These are phyloP conservation scores for Montifringilla adamsi DNA, from an alignment of 2,113 vertebrate genomes.

Conservation along the genomic window DNA sequence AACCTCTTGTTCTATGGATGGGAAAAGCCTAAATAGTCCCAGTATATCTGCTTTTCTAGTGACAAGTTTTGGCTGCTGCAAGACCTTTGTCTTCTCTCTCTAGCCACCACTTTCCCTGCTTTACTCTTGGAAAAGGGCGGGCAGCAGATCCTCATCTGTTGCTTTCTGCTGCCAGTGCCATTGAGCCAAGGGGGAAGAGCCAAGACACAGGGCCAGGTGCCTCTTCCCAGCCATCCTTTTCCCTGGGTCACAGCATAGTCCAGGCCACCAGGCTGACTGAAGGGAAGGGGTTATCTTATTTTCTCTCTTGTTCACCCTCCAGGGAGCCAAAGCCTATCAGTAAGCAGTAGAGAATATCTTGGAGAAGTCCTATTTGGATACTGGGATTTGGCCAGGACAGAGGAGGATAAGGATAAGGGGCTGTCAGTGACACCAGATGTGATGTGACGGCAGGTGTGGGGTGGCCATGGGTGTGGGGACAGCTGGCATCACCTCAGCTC, in stretches of 20 bases:
- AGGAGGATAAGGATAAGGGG: not conserved
- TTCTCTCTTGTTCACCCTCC: not conserved
- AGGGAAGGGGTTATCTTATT: not conserved
- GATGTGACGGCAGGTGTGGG: not conserved
- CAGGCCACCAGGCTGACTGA: not conserved
- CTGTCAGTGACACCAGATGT: not conserved
- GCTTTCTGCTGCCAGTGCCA: not conserved
- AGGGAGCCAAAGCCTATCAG: not conserved
- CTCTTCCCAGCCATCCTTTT: not conserved
- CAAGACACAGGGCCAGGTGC: accelerated
- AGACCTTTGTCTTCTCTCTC: not conserved
- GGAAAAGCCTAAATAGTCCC: not conserved
- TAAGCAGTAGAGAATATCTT: not conserved
- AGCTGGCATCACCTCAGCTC: not conserved
- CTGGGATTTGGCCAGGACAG: not conserved
- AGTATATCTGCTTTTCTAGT: not conserved
- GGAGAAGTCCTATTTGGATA: not conserved
- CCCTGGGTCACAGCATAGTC: not conserved
- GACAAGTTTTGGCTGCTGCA: not conserved
- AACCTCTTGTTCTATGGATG: not conserved
- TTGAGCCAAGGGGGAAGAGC: not conserved
- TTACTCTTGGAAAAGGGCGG: not conserved
- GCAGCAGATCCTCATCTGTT: not conserved
- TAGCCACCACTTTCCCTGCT: not conserved
- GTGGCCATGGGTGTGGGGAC: not conserved